Evolutionary conservation across 2,888 invertebrate genomes (phyloP), one percentile per base, ranked within the genome.

Genomic region (Cenopis cana): DNA sequence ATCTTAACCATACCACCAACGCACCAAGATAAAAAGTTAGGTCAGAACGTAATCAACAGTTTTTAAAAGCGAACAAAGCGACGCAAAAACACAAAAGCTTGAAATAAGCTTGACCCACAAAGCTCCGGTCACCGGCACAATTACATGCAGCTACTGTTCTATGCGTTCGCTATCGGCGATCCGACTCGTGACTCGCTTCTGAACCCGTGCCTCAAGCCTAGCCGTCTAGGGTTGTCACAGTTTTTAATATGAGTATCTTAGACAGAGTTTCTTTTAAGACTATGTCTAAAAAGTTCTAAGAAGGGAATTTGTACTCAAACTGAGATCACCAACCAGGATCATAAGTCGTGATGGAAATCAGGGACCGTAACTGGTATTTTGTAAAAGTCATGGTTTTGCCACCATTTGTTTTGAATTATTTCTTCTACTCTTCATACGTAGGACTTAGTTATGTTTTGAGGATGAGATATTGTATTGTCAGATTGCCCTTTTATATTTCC

Each of bases 141-240:
- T 69, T 67, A 64, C 62, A 66, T 46, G 49, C 64, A 46, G 71
- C 68, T 67, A 69, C 69, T 72, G 72, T 73, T 73, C 73, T 65
- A 71, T 69, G 76, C 76, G 76, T 78, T 79, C 70, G 72, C 80
- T 82, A 85, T 84, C 82, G 77, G 75, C 76, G 78, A 82, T 83
- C 81, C 81, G 77, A 76, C 80, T 84, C 86, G 87, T 86, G 86
- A 88, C 85, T 83, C 78, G 86, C 84, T 87, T 81, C 82, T 84
- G 85, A 85, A 86, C 84, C 75, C 78, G 84, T 86, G 83, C 79
- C 83, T 76, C 81, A 81, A 78, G 81, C 76, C 75, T 74, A 72
- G 73, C 65, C 46, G 3, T 17, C 12, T 75, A 87, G 85, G 87
- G 87, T 66, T 87, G 84, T 10, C 78, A 73, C 50, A n/a, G 8